phyloP scores from a whole-genome alignment of 2,797 vertebrate genomes.

The Thaleichthys pacificus region DNA sequence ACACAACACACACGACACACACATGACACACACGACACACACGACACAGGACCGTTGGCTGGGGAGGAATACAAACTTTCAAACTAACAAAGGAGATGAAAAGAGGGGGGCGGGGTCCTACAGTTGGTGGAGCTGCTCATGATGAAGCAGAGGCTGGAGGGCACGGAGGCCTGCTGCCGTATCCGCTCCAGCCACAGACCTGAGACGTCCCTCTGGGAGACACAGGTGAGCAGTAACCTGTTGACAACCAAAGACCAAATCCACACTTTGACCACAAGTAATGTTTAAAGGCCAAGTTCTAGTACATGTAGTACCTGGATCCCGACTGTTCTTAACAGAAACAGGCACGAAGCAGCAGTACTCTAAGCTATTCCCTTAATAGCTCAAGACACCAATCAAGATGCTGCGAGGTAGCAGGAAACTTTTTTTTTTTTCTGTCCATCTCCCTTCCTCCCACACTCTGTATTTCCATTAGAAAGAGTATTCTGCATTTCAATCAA shows the following conservation, averaged over 20 bases:
- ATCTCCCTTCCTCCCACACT: slow-evolving; percentile 28
- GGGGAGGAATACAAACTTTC: neutral
- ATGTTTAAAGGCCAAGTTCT: slow-evolving; percentile 59
- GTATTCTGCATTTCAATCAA: slow-evolving; percentile 83
- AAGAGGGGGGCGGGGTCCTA: slow-evolving; percentile 46
- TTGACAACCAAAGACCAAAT: slow-evolving; percentile 24
- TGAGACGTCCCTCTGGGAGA: slow-evolving; percentile 86
- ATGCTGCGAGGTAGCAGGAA: slow-evolving; percentile 36
- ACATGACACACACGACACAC: neutral
- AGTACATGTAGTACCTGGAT: slow-evolving; percentile 35
- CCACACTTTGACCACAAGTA: slow-evolving; percentile 26
- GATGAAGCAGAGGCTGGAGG: slow-evolving; percentile 88
- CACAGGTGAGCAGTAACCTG: slow-evolving; percentile 91
- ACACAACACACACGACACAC: neutral
- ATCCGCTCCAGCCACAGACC: slow-evolving; percentile 88
- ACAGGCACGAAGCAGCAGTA: slow-evolving; percentile 29
- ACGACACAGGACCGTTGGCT: neutral
- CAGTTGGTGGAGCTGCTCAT: slow-evolving; percentile 96
- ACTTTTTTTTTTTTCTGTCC: neutral
- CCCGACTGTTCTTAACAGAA: slow-evolving; percentile 39
- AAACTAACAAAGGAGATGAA: neutral
- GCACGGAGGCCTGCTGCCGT: slow-evolving; percentile 74
- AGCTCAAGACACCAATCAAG: slow-evolving; percentile 19
- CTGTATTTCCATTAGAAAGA: slow-evolving; percentile 80
- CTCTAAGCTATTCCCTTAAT: slow-evolving; percentile 21